Evolutionary conservation across 92 coral and sea anemone species (phyloP), one percentile per base, ranked within the genome.

Genomic region (Porites rus): DNA sequence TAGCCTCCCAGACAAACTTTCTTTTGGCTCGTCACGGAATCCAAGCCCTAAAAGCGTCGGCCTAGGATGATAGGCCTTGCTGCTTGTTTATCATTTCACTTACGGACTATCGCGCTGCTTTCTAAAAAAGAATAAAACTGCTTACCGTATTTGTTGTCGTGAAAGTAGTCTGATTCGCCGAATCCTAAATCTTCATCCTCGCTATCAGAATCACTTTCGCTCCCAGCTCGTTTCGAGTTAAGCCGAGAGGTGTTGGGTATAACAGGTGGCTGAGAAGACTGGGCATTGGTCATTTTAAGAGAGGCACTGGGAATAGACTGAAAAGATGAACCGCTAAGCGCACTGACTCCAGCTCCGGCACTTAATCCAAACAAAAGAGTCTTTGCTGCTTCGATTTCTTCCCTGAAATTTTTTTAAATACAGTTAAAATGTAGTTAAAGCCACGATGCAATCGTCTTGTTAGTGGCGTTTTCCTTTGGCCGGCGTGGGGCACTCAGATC

Each of bases 361-460:
- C 90, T 81, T 43, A 92, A 86, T 54, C 98, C 95, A 81, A 94
- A 94, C 75, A 94, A 53, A 8, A 94, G 90, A 14, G 95, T 85
- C 56, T 94, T 92, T 28, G 98, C 98, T 24, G 95, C 98, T 81
- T 94, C 98, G n/a, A 94, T 94, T 80, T 94, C 98, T 14, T 94
- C 98, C 72, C 95, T 94, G 90, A 1, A 71, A 51, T 31, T 28
- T 31, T 28, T 56, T 10, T 56, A 56, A 56, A 8, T 10, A 56
- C 11, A 56, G 16, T 10, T 14, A 56, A 56, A 56, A 38, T 0
- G 0, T 38, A 38, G 46, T 38, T 38, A 38, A 38, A 38, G 46
- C 46, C 46, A 38, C 0, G 46, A 38, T 38, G 46, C 46, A 38
- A 38, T 38, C 0, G 46, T 4, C 46, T 38, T 38, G 46, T 38